Evolutionary conservation across 1,140 invertebrate species (phyloP).

Genomic region (Nylanderia fulva): DNA sequence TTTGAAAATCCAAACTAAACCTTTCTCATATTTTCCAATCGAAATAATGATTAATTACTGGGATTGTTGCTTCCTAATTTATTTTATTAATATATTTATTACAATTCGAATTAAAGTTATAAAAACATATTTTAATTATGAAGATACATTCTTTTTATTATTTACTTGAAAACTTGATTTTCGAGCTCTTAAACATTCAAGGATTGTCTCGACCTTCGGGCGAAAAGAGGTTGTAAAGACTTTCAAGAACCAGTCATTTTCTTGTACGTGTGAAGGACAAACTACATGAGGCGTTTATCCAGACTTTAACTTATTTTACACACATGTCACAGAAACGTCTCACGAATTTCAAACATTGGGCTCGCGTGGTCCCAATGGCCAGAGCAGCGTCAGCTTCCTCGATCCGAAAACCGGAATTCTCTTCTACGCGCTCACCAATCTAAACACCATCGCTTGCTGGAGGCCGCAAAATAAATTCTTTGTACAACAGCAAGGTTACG

Average conservation of each 20-base stretch:
- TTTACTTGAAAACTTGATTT: background rate
- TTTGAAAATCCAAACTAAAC: background rate
- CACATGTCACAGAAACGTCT: slow-evolving; percentile 85
- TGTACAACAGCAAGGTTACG: slow-evolving; percentile 89
- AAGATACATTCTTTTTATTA: background rate
- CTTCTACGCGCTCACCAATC: slow-evolving; percentile 91
- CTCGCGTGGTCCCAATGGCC: slow-evolving; percentile 89
- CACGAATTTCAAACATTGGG: slow-evolving; percentile 90
- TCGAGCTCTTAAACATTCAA: background rate
- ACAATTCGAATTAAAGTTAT: background rate
- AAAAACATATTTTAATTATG: background rate
- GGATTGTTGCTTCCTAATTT: too few relatives aligned
- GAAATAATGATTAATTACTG: background rate
- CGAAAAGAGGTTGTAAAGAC: background rate
- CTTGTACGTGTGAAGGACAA: background rate
- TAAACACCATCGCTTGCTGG: slow-evolving; percentile 93
- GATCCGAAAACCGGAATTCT: slow-evolving; percentile 90
- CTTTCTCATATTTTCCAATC: background rate
- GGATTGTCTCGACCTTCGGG: background rate
- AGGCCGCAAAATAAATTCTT: slow-evolving; percentile 89
- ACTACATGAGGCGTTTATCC: background rate
- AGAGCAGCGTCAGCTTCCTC: slow-evolving; percentile 91
- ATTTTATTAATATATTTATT: background rate
- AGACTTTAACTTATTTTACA: background rate
- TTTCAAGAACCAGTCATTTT: background rate